phyloP scores from a whole-genome alignment of 35 echinoderm and acorn worm genomes.

The Diadema setosum region DNA sequence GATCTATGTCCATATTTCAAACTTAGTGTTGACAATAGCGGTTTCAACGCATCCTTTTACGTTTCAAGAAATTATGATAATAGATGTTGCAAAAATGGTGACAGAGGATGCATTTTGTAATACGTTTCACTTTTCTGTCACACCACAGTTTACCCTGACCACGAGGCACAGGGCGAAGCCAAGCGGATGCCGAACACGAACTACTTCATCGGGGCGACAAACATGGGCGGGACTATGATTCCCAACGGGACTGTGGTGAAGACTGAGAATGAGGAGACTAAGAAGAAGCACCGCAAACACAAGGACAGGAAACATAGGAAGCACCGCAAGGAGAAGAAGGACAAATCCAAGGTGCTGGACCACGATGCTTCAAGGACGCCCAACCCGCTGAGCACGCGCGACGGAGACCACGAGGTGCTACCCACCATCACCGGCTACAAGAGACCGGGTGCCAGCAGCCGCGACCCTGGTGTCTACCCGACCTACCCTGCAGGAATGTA shows the following conservation, averaged over 20 bases:
- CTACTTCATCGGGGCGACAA: slow-evolving; percentile 48
- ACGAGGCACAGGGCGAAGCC: slow-evolving; percentile 13
- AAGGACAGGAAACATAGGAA: slow-evolving; percentile 19
- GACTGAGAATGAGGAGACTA: not conserved
- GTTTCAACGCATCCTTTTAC: too few species aligned
- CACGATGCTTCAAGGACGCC: slow-evolving; percentile 9
- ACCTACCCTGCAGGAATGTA: not conserved
- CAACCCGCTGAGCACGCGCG: not conserved
- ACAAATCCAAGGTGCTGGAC: slow-evolving; percentile 64
- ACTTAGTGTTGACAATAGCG: too few species aligned
- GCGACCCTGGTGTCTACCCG: not conserved
- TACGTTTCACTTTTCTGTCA: not conserved
- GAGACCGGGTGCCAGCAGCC: not conserved
- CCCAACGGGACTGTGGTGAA: slow-evolving; percentile 47
- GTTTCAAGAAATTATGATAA: too few species aligned
- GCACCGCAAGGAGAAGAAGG: slow-evolving; percentile 8
- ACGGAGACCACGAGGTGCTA: slow-evolving; percentile 25
- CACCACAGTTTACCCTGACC: slow-evolving; percentile 28
- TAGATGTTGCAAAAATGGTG: too few species aligned
- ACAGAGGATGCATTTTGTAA: not conserved
- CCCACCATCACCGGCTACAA: not conserved
- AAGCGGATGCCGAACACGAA: slow-evolving; percentile 41
- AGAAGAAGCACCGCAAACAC: slow-evolving; percentile 11
- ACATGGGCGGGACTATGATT: not conserved
- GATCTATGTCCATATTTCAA: too few species aligned